Base-by-base conservation (phyloP, 2,797 vertebrate genomes). In the Channallabes apus region DNA sequence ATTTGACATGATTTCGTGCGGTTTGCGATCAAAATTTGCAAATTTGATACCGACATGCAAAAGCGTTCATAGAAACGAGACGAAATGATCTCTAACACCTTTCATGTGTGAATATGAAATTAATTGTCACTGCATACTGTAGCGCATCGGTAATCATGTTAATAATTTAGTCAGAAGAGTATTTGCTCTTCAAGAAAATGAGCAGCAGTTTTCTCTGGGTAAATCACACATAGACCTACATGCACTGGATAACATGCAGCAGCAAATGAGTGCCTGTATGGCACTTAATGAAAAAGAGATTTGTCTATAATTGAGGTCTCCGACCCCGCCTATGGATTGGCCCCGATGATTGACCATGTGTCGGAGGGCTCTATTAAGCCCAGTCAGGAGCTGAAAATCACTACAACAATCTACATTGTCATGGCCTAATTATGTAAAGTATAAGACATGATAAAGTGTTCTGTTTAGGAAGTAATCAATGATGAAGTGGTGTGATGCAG, bases 261-360 rank as follows among this genome's bases (percentile, higher is more conserved):
- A 62, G 59, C 65, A 41, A 35, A 58, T 6, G 24, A 56, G 17
- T 51, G 46, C 58, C 35, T 79, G 27, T 38, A 58, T 73, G 73
- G 80, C 71, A 61, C 22, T 24, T 72, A 77, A 76, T 78, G 61
- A 62, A 85, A 86, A 58, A 88, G 56, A 86, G 82, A 68, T 82
- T 29, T 54, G 75, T 65, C 68, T 77, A 80, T 90, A 90, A 90
- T 88, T 87, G 87, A 87, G 87, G 87, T 87, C 32, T 79, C 35
- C 58, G 41, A 79, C 58, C 58, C 58, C 35, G 41, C 58, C 76
- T n/a, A 7, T 62, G 32, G 20, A 15, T 62, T 79, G 58, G 41
- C 58, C 58, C 35, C 22, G 35, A 79, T 64, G 12, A 64, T 41
- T 41, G 58, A 41, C 59, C 77, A 41, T 62, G 59, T 24, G 58